Percentiles rank a stretch among this genome's conserved stretches.
Conservation (phyloP, 2,888 invertebrate species). For the Latheticus oryzae region DNA sequence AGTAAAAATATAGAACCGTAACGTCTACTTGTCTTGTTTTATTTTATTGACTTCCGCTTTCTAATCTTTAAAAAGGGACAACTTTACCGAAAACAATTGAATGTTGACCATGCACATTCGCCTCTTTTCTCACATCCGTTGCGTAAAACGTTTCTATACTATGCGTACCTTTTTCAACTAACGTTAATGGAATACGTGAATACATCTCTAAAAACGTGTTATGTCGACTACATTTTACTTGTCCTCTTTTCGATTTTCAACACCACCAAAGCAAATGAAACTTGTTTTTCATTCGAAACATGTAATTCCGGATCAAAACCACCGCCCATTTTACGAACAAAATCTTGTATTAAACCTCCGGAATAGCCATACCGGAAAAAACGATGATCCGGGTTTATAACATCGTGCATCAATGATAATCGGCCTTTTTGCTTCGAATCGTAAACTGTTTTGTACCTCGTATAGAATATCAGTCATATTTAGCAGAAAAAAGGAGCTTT, state of each 20-base stretch:
- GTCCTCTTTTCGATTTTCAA: slow-evolving; percentile 15
- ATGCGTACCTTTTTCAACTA: slow-evolving; percentile 26
- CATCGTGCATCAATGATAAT: slow-evolving; percentile 10
- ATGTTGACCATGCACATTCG: slow-evolving; percentile 12
- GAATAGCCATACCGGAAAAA: slow-evolving; percentile 12
- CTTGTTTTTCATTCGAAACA: slow-evolving; percentile 35
- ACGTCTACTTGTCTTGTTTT: too few species aligned
- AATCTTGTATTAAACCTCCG: slow-evolving; percentile 30
- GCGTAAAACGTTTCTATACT: slow-evolving; percentile 28
- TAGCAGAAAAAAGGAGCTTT: too few species aligned
- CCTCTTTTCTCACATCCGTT: slow-evolving; percentile 5
- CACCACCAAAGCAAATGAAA: slow-evolving; percentile 32
- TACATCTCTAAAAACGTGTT: slow-evolving; percentile 21
- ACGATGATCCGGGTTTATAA: slow-evolving; percentile 14
- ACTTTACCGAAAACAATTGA: slow-evolving; percentile 6
- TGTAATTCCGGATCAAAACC: slow-evolving; percentile 32
- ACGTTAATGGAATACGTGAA: slow-evolving; percentile 37
- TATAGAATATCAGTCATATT: too few species aligned
- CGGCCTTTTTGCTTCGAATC: slow-evolving; percentile 1
- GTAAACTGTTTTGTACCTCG: too few species aligned
- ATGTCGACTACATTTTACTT: slow-evolving; percentile 14
- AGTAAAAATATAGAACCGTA: too few species aligned
- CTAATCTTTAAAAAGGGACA: slow-evolving; percentile 9
- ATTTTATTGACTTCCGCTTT: background rate
- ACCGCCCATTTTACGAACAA: slow-evolving; percentile 16